Base-by-base conservation (phyloP, 2,888 invertebrate species). In the Myopa testacea region DNA sequence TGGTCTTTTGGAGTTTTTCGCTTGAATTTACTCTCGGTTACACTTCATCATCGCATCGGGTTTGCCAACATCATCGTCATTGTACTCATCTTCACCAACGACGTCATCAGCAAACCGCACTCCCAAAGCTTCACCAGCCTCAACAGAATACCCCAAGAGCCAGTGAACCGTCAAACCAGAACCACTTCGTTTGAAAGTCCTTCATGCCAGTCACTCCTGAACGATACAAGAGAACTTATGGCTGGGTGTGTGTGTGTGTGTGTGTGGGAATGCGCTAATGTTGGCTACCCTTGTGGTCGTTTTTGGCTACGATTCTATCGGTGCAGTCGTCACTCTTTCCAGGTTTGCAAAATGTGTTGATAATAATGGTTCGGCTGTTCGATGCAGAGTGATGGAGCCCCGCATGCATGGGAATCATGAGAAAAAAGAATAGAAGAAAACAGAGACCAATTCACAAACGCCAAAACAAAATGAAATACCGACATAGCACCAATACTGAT, bases 31-130 rank as follows among this genome's bases (percentile, higher is more conserved):
- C 77, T 69, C 74, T 55, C 60, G 78, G 74, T 40, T 75, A 60
- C 75, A 75, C 58, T 75, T 78, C 77, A 78, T 74, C 77, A 77
- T 65, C 52, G 77, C 72, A 65, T 52, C 77, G 67, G 65, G 58
- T 69, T 65, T 67, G 65, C 65, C 60, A 62, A 55, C 75, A 34
- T 34, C 75, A 69, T 75, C 69, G 38, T 68, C 45, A 55, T 63
- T 26, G 34, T 65, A 34, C 12, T 38, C 65, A 8, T 37, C 65
- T 65, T 37, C 34, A 65, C 6, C 65, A 65, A 16, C 65, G 26
- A 37, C 75, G 55, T 58, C 67, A 75, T 75, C 75, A 40, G 67
- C 40, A 55, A 65, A 75, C 75, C 70, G 71, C 70, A 60, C 26
- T 68, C 75, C 75, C 68, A 55, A 68, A 70, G 65, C 65, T 50